phyloP scores from a whole-genome alignment of 1,140 invertebrate species.

The Scaptomyza pallida region DNA sequence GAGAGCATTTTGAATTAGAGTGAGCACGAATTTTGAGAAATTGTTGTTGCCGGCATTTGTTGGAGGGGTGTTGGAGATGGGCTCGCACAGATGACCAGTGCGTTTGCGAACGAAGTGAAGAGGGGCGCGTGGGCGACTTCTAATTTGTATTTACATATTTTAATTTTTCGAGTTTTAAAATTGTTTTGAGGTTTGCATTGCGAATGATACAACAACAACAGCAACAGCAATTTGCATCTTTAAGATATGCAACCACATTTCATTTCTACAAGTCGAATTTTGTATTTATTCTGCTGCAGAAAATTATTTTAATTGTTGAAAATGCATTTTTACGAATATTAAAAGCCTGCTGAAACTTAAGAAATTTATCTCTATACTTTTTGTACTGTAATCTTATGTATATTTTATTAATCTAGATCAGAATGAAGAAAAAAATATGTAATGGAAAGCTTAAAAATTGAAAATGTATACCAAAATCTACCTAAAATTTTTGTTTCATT shows the following conservation, averaged over 20 bases:
- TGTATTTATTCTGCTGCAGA: not conserved
- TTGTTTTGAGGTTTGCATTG: slow-evolving; percentile 42
- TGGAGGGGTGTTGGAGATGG: not conserved
- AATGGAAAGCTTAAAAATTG: no score
- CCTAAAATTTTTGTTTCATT: no score
- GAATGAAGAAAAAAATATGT: no score
- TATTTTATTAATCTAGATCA: no score
- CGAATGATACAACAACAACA: slow-evolving; percentile 31
- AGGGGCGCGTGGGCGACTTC: slow-evolving; percentile 26
- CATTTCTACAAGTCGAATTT: not conserved
- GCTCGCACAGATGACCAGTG: slow-evolving; percentile 24
- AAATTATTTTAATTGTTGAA: no score
- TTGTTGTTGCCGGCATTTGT: slow-evolving; percentile 27
- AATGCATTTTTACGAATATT: no score
- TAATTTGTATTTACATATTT: slow-evolving; percentile 58
- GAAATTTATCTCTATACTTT: no score
- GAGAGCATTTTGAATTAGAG: slow-evolving; percentile 21
- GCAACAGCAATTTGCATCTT: slow-evolving; percentile 27
- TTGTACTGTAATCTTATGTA: no score
- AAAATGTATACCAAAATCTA: no score
- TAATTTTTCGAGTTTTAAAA: slow-evolving; percentile 30
- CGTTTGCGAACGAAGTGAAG: not conserved
- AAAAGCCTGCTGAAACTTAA: no score
- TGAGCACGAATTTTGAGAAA: slow-evolving; percentile 40
- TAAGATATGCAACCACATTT: slow-evolving; percentile 26